A percentile compares a stretch with the other conserved stretches of the same genome.
Conservation (phyloP, 2,113 vertebrate genomes). For the Alexandromys fortis region DNA sequence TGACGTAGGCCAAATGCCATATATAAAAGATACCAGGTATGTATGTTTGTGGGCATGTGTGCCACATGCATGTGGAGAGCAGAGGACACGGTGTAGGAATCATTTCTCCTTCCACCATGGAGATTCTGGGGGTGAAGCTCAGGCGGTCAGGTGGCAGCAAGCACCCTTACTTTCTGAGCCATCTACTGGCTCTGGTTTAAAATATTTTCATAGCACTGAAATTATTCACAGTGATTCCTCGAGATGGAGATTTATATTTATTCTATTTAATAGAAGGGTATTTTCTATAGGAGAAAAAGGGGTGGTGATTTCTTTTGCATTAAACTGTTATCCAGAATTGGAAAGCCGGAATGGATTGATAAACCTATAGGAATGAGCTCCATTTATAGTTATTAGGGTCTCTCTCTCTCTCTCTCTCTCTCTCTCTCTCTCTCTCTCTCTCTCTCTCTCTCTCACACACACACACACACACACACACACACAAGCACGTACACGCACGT, state of each 20-base stretch:
- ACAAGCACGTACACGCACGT: neutral
- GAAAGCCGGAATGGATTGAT: slow-evolving; percentile 30
- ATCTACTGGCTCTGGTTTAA: slow-evolving; percentile 3
- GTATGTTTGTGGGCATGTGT: neutral
- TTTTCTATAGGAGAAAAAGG: slow-evolving; percentile 3
- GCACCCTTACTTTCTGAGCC: neutral
- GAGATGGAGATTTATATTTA: slow-evolving; percentile 9
- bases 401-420: no score
- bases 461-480: no score
- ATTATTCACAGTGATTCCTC: slow-evolving; percentile 40
- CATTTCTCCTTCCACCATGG: neutral
- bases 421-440: no score
- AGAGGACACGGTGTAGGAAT: neutral
- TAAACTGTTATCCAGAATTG: slow-evolving; percentile 34
- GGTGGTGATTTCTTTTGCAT: neutral
- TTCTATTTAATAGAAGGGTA: neutral
- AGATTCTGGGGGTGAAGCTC: neutral
- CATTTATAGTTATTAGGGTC: neutral
- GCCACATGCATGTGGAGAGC: neutral
- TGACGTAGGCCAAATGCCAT: neutral
- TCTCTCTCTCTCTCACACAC: no score
- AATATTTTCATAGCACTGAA: slow-evolving; percentile 32
- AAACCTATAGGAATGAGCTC: neutral
- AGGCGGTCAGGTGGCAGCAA: neutral
- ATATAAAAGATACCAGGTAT: neutral